Base-by-base conservation (phyloP, 2,113 vertebrate genomes). In the Clarias magur region DNA sequence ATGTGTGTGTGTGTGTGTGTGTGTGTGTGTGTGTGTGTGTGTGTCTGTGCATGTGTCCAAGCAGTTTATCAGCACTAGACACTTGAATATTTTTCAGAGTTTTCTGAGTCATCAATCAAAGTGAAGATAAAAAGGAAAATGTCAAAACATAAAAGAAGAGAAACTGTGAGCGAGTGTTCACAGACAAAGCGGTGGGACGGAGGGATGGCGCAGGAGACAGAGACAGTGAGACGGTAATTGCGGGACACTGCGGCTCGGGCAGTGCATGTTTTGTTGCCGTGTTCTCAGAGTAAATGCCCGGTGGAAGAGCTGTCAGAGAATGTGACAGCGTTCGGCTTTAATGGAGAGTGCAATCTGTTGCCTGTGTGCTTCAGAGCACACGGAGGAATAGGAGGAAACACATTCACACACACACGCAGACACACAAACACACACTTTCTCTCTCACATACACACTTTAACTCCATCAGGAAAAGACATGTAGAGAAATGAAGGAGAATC, bases 331-430 rank as follows among this genome's bases (percentile, higher is more conserved):
- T 83, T 78, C 53, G 11, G 81, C 59, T 78, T 88, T 83, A 88
- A 88, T 88, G 80, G 81, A 88, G 84, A 88, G 60, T 48, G 84
- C 84, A 88, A 88, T 86, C 79, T 86, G 84, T 86, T 88, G 84
- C 67, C 84, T 78, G 62, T 16, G 60, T 65, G 88, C 88, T 82
- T 86, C 84, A 59, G 38, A 86, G 80, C 25, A 67, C 84, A 76
- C 17, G 23, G 25, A 54, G 65, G 27, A 59, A 68, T n/a, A 57
- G 30, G 63, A 38, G 56, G 30, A 2, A 10, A 60, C 56, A 38
- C 48, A 27, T 53, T 88, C 84, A 88, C 62, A 87, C 53, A 56
- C 78, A 92, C 84, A 54, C 88, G 90, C 90, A 88, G 79, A 91
- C 80, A 83, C 85, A 53, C 62, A 86, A 76, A 54, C 21, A 86